These are phyloP conservation scores for Gallinago stenura DNA, from an alignment of 2,797 vertebrate genomes.

Conservation along the genomic window DNA sequence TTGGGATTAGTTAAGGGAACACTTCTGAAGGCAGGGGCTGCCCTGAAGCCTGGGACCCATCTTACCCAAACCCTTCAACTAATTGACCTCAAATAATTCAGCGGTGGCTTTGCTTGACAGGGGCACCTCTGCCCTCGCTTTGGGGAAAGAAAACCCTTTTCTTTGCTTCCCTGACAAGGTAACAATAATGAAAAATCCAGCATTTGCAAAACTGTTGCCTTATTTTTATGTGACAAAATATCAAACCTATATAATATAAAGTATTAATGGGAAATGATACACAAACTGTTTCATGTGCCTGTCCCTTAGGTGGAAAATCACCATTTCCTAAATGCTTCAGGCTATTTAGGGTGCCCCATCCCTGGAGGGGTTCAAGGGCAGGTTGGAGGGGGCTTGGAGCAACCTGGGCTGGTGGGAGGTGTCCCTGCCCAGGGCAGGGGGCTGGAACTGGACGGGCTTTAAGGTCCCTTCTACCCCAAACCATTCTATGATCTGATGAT, in stretches of 20 bases:
- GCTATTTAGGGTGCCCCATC: not conserved
- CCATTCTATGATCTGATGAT: too few relatives aligned
- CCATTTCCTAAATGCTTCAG: not conserved
- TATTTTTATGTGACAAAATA: not conserved
- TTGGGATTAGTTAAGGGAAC: not conserved
- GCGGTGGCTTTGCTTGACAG: not conserved
- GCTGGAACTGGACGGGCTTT: too few relatives aligned
- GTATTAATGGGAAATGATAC: not conserved
- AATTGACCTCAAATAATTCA: not conserved
- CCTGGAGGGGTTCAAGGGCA: too few relatives aligned
- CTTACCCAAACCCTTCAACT: not conserved
- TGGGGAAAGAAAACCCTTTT: not conserved
- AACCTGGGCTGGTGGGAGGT: too few relatives aligned
- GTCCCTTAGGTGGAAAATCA: not conserved
- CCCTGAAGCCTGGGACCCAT: not conserved
- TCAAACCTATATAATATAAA: accelerated
- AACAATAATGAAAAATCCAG: not conserved
- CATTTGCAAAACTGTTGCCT: too few relatives aligned
- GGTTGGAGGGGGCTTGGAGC: too few relatives aligned
- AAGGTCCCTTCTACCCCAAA: too few relatives aligned
- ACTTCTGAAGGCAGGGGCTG: not conserved
- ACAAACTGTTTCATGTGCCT: not conserved
- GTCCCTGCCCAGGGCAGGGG: too few relatives aligned
- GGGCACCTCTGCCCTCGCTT: not conserved
- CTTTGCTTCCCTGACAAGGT: not conserved